phyloP scores from a whole-genome alignment of 2,888 invertebrate species.

The Sabellastarte sp. region DNA sequence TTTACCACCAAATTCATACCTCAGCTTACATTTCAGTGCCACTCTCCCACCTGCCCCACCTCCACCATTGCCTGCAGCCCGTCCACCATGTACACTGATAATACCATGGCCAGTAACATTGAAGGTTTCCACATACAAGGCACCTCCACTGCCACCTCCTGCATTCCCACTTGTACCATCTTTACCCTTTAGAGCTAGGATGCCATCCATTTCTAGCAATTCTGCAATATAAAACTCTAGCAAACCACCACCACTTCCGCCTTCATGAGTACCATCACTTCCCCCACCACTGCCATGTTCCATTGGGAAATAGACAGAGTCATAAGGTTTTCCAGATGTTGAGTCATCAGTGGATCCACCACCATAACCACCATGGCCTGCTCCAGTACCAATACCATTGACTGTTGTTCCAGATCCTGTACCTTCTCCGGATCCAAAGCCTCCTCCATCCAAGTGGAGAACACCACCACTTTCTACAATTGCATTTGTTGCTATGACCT shows the following conservation, averaged over 20 bases:
- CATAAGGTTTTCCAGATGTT: slow-evolving; percentile 33
- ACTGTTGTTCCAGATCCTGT: slow-evolving; percentile 33
- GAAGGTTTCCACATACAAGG: slow-evolving; percentile 32
- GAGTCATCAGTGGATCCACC: slow-evolving; percentile 32
- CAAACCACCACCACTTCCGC: slow-evolving; percentile 42
- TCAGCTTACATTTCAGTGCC: slow-evolving; percentile 37
- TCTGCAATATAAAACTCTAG: slow-evolving; percentile 37
- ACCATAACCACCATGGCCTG: slow-evolving; percentile 40
- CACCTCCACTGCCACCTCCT: slow-evolving; percentile 42
- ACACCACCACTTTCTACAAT: slow-evolving; percentile 39
- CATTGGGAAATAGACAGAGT: slow-evolving; percentile 34
- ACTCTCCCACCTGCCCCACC: slow-evolving; percentile 43
- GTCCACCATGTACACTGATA: slow-evolving; percentile 39
- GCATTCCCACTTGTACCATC: slow-evolving; percentile 31
- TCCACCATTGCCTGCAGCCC: slow-evolving; percentile 34
- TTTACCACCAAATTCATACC: slow-evolving; percentile 40
- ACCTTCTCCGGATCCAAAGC: slow-evolving; percentile 31
- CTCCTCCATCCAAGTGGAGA: slow-evolving; percentile 38
- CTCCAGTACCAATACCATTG: slow-evolving; percentile 33
- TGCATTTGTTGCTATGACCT: slow-evolving; percentile 33
- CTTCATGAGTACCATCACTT: slow-evolving; percentile 26
- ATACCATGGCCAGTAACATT: slow-evolving; percentile 44
- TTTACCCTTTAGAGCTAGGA: slow-evolving; percentile 32
- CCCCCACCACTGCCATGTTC: slow-evolving; percentile 36
- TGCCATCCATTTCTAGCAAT: slow-evolving; percentile 39